phyloP scores from a whole-genome alignment of 2,888 invertebrate species.

The Parnassius apollo region DNA sequence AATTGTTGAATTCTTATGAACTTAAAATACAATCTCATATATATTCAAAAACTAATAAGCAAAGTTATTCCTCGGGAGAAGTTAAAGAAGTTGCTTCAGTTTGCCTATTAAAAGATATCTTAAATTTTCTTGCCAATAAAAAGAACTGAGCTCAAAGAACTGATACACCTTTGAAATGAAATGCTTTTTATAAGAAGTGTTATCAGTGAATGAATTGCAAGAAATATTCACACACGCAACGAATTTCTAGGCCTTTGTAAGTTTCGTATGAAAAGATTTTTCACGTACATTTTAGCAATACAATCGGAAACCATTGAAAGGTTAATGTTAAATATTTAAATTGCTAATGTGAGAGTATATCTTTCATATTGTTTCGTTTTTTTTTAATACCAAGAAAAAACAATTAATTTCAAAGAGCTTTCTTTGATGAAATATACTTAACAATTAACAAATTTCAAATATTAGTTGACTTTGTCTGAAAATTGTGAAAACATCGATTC shows the following conservation, averaged over 20 bases:
- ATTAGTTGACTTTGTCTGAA: too few species aligned
- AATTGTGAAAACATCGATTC: too few species aligned
- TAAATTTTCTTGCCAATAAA: slow-evolving; percentile 18
- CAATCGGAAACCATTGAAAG: slow-evolving; percentile 18
- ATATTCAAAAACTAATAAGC: not conserved
- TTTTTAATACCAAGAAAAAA: too few species aligned
- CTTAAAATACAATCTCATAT: not conserved
- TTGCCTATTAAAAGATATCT: slow-evolving; percentile 16
- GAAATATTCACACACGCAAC: slow-evolving; percentile 18
- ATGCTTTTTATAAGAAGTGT: slow-evolving; percentile 3
- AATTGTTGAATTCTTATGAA: not conserved
- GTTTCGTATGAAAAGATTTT: slow-evolving; percentile 19
- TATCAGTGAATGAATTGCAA: slow-evolving; percentile 26
- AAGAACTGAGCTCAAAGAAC: slow-evolving; percentile 4
- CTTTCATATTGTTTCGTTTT: too few species aligned
- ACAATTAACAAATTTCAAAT: too few species aligned
- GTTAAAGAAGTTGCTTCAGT: slow-evolving; percentile 6
- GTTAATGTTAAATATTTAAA: slow-evolving; percentile 1
- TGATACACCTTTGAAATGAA: slow-evolving; percentile 6
- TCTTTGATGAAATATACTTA: too few species aligned
- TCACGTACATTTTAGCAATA: slow-evolving; percentile 9
- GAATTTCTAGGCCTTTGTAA: slow-evolving; percentile 21
- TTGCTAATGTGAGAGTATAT: too few species aligned
- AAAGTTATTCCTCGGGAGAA: not conserved
- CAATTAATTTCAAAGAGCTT: too few species aligned